Evolutionary conservation across 2,797 vertebrate genomes (phyloP), one percentile per base, ranked within the genome.

Genomic region (Microhierax caerulescens): DNA sequence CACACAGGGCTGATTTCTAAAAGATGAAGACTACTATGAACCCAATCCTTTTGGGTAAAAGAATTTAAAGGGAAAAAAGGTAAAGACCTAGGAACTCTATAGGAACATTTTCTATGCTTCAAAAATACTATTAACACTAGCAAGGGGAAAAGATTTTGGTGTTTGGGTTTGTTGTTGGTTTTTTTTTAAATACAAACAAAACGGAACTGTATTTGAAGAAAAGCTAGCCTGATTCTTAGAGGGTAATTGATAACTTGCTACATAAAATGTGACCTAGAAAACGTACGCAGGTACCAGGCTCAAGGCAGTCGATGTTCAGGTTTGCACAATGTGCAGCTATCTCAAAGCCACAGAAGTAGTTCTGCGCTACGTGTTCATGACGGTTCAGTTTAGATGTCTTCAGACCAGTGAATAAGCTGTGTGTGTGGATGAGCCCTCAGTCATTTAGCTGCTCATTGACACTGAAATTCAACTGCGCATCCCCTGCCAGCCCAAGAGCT

Each of bases 381-480:
- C 83, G 76, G 77, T 59, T 80, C 25, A 7, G 39, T 37, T 57
- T 63, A 47, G 41, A 0, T n/a, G 25, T 48, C 84, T 87, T 85
- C 95, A 43, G 67, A 78, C 4, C 86, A 82, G 88, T 11, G 63
- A 53, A 77, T 56, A 9, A 51, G 76, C 80, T 11, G 41, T 19
- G 73, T 63, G 30, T 51, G 79, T 24, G 59, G 74, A 85, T 57
- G 89, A 92, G 88, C 88, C 92, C 72, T 96, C 91, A 79, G 91
- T 22, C 92, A 45, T 89, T 95, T 63, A 73, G 89, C 95, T 96
- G 95, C 86, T 97, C 95, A 92, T 3, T 96, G 95, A 96, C 96
- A 97, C 93, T 96, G 95, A 91, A 95, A 91, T 93, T 82, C 85
- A 95, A 17, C 85, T 76, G 70, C 79, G 78, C 43, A 15, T 41